phyloP scores from a whole-genome alignment of 1,140 invertebrate species.

The Gryllus bimaculatus region DNA sequence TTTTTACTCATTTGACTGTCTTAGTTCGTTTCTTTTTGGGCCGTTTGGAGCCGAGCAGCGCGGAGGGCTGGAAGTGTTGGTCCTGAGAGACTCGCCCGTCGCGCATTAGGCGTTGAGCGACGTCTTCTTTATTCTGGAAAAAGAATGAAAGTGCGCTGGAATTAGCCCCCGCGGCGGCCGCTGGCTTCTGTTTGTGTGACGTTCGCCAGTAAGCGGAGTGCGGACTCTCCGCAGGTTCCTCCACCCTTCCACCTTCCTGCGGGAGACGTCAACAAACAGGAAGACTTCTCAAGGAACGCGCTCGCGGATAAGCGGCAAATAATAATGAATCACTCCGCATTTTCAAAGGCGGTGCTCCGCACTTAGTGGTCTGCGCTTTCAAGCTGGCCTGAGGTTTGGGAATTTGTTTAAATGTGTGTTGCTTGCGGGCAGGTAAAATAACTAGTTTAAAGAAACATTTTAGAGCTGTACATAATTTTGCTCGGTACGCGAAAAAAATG shows the following conservation, averaged over 20 bases:
- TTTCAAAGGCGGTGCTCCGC: not conserved
- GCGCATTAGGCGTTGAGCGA: not conserved
- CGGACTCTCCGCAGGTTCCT: not conserved
- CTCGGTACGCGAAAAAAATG: too few species aligned
- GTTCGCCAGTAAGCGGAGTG: not conserved
- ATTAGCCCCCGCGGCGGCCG: not conserved
- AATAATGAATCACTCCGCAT: not conserved
- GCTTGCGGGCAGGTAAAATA: too few species aligned
- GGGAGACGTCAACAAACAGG: not conserved
- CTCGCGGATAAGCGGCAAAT: not conserved
- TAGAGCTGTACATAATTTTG: too few species aligned
- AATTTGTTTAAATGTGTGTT: too few species aligned
- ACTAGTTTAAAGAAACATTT: too few species aligned
- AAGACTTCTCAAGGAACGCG: not conserved
- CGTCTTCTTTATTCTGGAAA: constrained; percentile 1
- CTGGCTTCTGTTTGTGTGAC: not conserved
- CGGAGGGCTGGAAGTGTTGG: not conserved
- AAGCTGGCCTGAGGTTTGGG: too few species aligned
- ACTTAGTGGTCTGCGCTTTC: too few species aligned
- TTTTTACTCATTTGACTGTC: too few species aligned
- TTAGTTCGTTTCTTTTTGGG: too few species aligned
- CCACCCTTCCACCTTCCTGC: not conserved
- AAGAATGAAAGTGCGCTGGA: not conserved
- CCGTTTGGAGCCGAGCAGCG: not conserved
- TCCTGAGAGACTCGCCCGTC: not conserved